Evolutionary conservation across 1,140 invertebrate species (phyloP), one percentile per base, ranked within the genome.

Genomic region (Tribolium castaneum): DNA sequence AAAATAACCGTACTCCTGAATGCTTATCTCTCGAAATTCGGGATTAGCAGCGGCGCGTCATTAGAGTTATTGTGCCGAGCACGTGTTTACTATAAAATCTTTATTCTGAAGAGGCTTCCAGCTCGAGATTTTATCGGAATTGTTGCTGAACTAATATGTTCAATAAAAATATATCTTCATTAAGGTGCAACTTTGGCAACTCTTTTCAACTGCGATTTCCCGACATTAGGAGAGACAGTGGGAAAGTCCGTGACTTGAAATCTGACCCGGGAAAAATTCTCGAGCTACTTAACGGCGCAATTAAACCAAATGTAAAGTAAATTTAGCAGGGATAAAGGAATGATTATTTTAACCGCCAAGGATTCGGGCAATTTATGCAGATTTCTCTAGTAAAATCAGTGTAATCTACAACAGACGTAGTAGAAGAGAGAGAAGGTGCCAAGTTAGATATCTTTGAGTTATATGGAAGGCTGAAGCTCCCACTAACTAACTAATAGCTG

Each of bases 121-220:
- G n/a, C 45, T 66, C 59, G 59, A 34, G 59, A 66, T 66, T 66
- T 66, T 16, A 66, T 66, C 59, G 30, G 59, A 35, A 66, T 35
- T 66, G 25, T 14, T 66, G 25, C 59, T 12, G 25, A 66, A 35
- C 59, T 66, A 73, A 73, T 73, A 73, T 34, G 71, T 73, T 73
- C 71, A 73, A 73, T 73, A 73, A 73, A 73, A 73, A 73, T 73
- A 54, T 73, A 73, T 73, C 71, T 73, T 73, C 71, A 73, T 73
- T 73, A 73, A 56, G 50, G 19, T 30, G 30, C 71, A 73, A 73
- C 49, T 73, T 73, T 52, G 71, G 71, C 71, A 73, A 73, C 71
- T 73, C 71, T 73, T 73, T 73, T 73, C 50, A 52, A 73, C 71
- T 73, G 71, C 45, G 71, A 73, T 73, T 73, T 73, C 52, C 50